A percentile compares a stretch with the other conserved stretches of the same genome.
These are phyloP conservation scores for Prolemur simus DNA, from an alignment of 2,113 vertebrate genomes.

Conservation along the genomic window DNA sequence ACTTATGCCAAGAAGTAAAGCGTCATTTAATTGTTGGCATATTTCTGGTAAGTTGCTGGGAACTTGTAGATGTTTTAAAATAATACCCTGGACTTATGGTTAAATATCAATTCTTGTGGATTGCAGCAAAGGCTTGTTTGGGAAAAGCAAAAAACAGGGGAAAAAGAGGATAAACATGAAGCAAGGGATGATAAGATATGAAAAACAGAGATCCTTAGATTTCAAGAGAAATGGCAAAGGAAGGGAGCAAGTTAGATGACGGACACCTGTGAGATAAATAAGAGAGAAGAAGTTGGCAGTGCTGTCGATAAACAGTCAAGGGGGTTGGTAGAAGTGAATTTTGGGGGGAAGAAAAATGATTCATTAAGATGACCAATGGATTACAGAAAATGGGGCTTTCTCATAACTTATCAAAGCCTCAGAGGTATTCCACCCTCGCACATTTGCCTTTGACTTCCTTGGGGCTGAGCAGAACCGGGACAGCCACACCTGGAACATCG, in stretches of 20 bases:
- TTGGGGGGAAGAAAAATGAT: not conserved
- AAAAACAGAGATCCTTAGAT: not conserved
- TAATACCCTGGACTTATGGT: constrained; percentile 12
- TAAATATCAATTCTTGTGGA: constrained; percentile 38
- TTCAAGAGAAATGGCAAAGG: not conserved
- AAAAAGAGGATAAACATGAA: not conserved
- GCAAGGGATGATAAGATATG: not conserved
- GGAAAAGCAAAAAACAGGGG: not conserved
- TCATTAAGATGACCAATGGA: not conserved
- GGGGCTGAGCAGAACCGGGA: not conserved
- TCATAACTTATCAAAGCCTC: not conserved
- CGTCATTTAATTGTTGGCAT: constrained; percentile 70
- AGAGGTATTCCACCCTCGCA: not conserved
- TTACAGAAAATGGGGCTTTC: not conserved
- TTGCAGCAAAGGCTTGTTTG: not conserved
- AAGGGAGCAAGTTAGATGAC: not conserved
- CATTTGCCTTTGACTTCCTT: not conserved
- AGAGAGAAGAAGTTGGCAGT: accelerated
- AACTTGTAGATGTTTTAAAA: constrained; percentile 64
- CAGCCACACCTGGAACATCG: not conserved
- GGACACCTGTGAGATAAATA: not conserved
- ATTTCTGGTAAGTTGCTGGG: constrained; percentile 69
- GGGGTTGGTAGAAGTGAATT: not conserved
- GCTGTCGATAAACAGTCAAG: too few relatives aligned
- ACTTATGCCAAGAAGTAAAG: constrained; percentile 69